Conservation (phyloP, 2,797 vertebrate species). For the Helarctos malayanus region DNA sequence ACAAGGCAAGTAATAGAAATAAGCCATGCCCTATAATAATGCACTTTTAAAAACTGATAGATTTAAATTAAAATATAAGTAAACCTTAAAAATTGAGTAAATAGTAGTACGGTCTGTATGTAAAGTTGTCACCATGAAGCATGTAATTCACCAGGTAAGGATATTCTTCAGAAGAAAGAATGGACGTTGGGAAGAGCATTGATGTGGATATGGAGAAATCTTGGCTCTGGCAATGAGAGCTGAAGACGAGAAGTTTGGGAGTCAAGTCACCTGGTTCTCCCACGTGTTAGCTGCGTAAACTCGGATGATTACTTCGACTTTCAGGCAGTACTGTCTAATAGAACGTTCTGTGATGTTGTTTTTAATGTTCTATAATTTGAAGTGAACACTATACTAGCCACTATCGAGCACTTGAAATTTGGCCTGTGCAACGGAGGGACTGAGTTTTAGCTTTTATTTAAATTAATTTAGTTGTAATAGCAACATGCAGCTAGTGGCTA, state of each 20-base stretch:
- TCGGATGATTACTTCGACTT: not conserved
- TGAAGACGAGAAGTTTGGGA: not conserved
- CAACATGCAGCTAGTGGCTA: not conserved
- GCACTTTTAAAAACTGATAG: not conserved
- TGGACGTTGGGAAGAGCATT: not conserved
- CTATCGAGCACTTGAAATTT: not conserved
- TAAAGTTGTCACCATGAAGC: not conserved
- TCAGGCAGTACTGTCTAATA: not conserved
- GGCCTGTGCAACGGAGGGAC: not conserved
- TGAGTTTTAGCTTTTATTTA: not conserved
- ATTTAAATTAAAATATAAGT: constrained; percentile 10
- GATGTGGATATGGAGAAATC: not conserved
- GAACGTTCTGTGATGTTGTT: not conserved
- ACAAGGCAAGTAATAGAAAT: not conserved
- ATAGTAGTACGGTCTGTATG: not conserved
- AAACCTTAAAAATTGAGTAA: not conserved
- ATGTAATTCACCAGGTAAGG: not conserved
- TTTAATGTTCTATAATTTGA: not conserved
- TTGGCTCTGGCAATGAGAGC: not conserved
- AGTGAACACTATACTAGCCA: not conserved
- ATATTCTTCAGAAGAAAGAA: not conserved
- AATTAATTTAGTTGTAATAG: not conserved
- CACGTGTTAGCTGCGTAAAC: not conserved
- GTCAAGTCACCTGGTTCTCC: not conserved
- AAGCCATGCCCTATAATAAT: not conserved